phyloP scores from a whole-genome alignment of 2,113 vertebrate genomes.

The Poeciliopsis turrubarensis region DNA sequence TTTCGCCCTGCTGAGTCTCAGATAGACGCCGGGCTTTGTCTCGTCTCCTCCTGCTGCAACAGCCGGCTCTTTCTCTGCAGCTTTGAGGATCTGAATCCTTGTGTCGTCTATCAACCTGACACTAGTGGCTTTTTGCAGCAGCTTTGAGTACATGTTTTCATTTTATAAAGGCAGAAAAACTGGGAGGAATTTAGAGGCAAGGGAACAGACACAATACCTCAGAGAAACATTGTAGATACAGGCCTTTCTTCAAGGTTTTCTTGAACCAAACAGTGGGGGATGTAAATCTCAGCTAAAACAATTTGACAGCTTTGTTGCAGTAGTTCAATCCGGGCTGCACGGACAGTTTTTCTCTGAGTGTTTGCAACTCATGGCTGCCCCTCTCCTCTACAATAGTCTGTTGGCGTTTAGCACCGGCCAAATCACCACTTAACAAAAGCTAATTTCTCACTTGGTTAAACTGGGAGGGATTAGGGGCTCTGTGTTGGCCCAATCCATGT shows the following conservation, averaged over 20 bases:
- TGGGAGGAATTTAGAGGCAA: background rate
- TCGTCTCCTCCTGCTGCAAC: slow-evolving; percentile 42
- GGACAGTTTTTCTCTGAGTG: slow-evolving; percentile 67
- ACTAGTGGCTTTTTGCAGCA: slow-evolving; percentile 49
- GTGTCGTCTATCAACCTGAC: slow-evolving; percentile 63
- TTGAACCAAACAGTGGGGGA: slow-evolving; percentile 25
- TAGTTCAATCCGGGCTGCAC: background rate
- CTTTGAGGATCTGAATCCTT: slow-evolving; percentile 53
- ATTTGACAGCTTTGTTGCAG: slow-evolving; percentile 31
- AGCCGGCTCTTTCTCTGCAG: slow-evolving; percentile 37
- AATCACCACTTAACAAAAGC: slow-evolving; percentile 82
- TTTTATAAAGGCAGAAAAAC: slow-evolving; percentile 48
- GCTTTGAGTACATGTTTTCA: slow-evolving; percentile 59
- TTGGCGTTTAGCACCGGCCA: slow-evolving; percentile 71
- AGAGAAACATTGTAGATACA: slow-evolving; percentile 38
- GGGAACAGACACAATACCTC: slow-evolving; percentile 20
- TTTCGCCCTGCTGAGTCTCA: slow-evolving; percentile 42
- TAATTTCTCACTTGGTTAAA: slow-evolving; percentile 84
- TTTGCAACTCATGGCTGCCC: slow-evolving; percentile 47
- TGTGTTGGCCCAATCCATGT: slow-evolving; percentile 69
- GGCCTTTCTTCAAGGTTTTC: slow-evolving; percentile 44
- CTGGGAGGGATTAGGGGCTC: slow-evolving; percentile 76
- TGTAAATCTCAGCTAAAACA: slow-evolving; percentile 1
- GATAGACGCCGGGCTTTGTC: slow-evolving; percentile 48
- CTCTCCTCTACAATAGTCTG: slow-evolving; percentile 71